phyloP scores from a whole-genome alignment of 2,797 vertebrate genomes.

The Otolemur crassicaudatus region DNA sequence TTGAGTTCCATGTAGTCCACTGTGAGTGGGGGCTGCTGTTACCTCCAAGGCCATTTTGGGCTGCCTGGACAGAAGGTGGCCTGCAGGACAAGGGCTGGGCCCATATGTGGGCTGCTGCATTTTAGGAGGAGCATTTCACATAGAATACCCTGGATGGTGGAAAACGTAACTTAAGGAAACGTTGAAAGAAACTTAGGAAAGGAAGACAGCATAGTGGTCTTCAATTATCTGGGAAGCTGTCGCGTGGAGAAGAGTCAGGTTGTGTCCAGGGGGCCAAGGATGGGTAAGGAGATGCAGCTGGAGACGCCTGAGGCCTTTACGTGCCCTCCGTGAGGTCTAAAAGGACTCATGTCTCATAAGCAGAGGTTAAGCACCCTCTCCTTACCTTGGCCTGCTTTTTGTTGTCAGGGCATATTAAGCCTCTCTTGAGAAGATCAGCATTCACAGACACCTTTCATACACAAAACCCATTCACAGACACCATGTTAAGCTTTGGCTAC shows the following conservation, averaged over 20 bases:
- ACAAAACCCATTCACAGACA: too few species aligned
- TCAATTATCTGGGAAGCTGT: not conserved
- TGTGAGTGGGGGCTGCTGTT: not conserved
- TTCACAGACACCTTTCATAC: not conserved
- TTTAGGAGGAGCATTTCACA: not conserved
- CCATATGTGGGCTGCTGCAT: not conserved
- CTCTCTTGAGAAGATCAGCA: not conserved
- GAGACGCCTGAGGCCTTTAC: not conserved
- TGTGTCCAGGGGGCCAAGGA: not conserved
- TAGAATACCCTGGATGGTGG: not conserved
- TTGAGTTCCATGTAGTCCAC: not conserved
- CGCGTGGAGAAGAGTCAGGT: not conserved
- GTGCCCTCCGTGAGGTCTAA: not conserved
- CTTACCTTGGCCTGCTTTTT: not conserved
- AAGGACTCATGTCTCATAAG: not conserved
- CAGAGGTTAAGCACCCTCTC: not conserved
- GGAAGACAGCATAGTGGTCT: not conserved
- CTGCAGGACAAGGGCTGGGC: not conserved
- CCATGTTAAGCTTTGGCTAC: too few species aligned
- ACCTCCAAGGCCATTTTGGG: not conserved
- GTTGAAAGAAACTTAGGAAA: not conserved
- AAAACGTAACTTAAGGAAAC: not conserved
- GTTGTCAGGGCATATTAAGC: not conserved
- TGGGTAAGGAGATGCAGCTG: not conserved
- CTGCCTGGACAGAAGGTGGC: not conserved